Percentiles rank a stretch among this genome's conserved stretches.
These are phyloP conservation scores for Apodemus agrarius DNA, from an alignment of 2,797 vertebrate genomes.

Conservation along the genomic window DNA sequence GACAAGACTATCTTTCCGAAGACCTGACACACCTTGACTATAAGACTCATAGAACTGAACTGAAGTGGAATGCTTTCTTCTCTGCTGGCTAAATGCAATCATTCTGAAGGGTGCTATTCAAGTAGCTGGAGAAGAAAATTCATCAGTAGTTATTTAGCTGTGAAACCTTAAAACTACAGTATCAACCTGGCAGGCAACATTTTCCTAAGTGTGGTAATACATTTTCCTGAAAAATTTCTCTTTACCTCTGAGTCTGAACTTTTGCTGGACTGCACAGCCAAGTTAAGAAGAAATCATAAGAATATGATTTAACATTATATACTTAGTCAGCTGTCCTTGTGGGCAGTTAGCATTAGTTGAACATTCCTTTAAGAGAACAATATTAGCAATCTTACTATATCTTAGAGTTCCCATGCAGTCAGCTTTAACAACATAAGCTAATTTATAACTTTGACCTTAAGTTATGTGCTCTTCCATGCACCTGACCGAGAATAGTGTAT, in stretches of 20 bases:
- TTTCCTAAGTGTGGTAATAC: background rate
- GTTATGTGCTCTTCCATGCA: too few species aligned
- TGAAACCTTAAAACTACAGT: background rate
- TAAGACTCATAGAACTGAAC: background rate
- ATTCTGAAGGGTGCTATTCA: background rate
- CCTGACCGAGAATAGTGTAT: too few species aligned
- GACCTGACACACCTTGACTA: background rate
- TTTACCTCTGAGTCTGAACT: background rate
- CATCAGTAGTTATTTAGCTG: background rate
- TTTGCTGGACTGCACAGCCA: background rate
- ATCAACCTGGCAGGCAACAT: background rate
- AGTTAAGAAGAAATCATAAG: background rate
- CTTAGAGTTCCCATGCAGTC: background rate
- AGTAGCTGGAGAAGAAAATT: background rate
- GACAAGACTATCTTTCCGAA: background rate
- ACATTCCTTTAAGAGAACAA: background rate
- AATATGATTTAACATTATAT: background rate
- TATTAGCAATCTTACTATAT: accelerated
- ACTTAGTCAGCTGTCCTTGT: background rate
- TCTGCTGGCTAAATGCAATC: background rate
- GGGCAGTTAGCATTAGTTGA: background rate
- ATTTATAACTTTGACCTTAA: background rate
- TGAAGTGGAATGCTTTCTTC: background rate
- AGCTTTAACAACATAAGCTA: background rate
- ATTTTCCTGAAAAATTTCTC: background rate